Base-by-base conservation (phyloP, 2,888 invertebrate species). In the Abscondita cerata region DNA sequence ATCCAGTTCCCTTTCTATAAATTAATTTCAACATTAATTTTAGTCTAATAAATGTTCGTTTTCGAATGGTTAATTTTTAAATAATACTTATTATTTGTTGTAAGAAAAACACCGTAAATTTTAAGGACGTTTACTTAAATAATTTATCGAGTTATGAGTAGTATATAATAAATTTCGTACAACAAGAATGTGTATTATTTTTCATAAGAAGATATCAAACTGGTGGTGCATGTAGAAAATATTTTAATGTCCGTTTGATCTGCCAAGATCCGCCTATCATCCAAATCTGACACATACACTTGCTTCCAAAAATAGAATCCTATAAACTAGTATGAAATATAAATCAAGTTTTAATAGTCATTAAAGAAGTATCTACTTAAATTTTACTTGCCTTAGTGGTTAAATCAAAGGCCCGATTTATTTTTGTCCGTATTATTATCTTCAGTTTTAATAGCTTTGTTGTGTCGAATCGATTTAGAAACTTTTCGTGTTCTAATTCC, bases 321-420 rank as follows among this genome's bases (percentile, higher is more conserved):
- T 65, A 69, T 68, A 67, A 69, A 69, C 56, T 68, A 61, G 59
- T 65, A 68, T 67, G 68, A 70, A 67, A 60, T 67, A 67, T 70
- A 70, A 70, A 70, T 70, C 70, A 70, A 71, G 68, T 66, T 70
- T 70, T 68, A 70, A 68, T 68, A 68, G 68, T 67, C 66, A 67
- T 65, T 66, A 70, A 68, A 55, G 20, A 47, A 15, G 47, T 44
- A 59, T 59, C 52, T 51, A 59, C 59, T 59, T 59, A 59, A 52
- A 59, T 52, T 59, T 57, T 59, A 47, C 52, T 59, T 46, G 52
- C 16, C 36, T 44, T 52, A 38, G 52, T 52, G 52, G 52, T 38
- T 50, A 52, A 52, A 59, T 59, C 59, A 59, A 59, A 59, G 57
- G 33, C 25, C 6, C 9, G 25, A 20, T 50, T 57, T 57, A 57